Evolutionary conservation across 1,140 invertebrate species (phyloP), one percentile per base, ranked within the genome.

Genomic region (Nomia melanderi): DNA sequence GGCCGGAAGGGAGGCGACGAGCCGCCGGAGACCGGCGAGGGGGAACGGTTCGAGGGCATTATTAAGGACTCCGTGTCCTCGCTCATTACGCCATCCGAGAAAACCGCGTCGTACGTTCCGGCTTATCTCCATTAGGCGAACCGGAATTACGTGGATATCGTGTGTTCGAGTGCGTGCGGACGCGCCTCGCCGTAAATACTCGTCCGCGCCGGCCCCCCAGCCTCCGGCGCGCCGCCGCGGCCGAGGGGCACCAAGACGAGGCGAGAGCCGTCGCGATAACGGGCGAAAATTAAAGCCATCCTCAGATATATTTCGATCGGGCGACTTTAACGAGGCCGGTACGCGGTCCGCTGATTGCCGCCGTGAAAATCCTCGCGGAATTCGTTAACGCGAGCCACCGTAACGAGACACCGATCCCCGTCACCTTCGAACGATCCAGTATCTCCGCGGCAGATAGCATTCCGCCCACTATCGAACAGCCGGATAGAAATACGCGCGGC

Each of bases 71-170:
- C 20, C 54, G 71, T 69, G 83, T 80, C 75, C 83, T 84, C 82
- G 78, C 83, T 85, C 83, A 73, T 85, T 85, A 85, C 75, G 65
- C 78, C 83, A 82, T 66, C 76, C 84, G 83, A 82, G 82, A 82
- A 85, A 85, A 81, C 83, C 83, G 62, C 83, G 36, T 82, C 83
- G 71, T 85, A 85, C 70, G 79, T 82, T 85, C 54, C 33, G 69
- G 82, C 79, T 85, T 85, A 85, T 85, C 83, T 85, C 82, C 83
- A 76, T 85, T 85, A 82, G 69, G 81, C 71, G 64, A 72, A 29
- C 81, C 63, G 47, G 78, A 80, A 83, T 84, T 84, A 66, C 73
- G 39, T 50, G 57, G 66, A 54, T 59, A 47, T 56, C 50, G 57
- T 54, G 31, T 47, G n/a, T 71, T 36, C 57, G 78, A 77, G 50